phyloP scores from a whole-genome alignment of 1,140 invertebrate species.

The Eupristina koningsbergeri region DNA sequence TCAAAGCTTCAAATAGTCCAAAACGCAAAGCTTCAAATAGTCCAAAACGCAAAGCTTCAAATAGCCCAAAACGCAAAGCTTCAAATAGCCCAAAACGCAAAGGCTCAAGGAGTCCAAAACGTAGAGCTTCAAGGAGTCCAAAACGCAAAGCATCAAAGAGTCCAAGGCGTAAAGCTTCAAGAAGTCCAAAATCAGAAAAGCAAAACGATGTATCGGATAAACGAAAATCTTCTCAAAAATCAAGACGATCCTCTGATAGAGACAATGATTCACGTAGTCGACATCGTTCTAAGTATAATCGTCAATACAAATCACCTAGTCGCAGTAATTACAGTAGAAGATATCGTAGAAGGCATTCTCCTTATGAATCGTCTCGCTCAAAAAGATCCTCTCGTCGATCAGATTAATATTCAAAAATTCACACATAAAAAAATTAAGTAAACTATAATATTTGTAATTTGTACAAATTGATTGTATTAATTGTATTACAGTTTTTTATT shows the following conservation, averaged over 20 bases:
- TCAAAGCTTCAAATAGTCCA: too few species aligned
- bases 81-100: too few species aligned
- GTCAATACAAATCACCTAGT: slow-evolving; percentile 41
- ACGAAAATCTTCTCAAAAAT: slow-evolving; percentile 14
- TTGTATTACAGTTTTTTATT: slow-evolving; percentile 34
- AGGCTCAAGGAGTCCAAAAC: too few species aligned
- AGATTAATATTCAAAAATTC: slow-evolving; percentile 21
- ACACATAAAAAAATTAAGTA: slow-evolving; percentile 8
- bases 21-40: too few species aligned
- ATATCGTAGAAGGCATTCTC: slow-evolving; percentile 40
- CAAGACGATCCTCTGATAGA: slow-evolving; percentile 24
- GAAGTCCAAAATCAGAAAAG: slow-evolving; percentile 21
- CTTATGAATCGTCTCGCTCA: slow-evolving; percentile 42
- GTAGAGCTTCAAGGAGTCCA: too few species aligned
- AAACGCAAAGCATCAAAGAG: too few species aligned
- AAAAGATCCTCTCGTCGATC: slow-evolving; percentile 42
- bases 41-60: too few species aligned
- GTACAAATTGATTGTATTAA: slow-evolving; percentile 19
- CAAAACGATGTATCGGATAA: slow-evolving; percentile 10
- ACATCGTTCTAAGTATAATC: slow-evolving; percentile 37
- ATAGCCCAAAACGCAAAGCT: too few species aligned
- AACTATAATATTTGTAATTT: slow-evolving; percentile 14
- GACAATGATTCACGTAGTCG: slow-evolving; percentile 15
- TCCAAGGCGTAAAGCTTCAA: too few species aligned
- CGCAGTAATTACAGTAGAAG: slow-evolving; percentile 31